Base-by-base conservation (phyloP, 2,797 vertebrate species). In the Falco berigora region DNA sequence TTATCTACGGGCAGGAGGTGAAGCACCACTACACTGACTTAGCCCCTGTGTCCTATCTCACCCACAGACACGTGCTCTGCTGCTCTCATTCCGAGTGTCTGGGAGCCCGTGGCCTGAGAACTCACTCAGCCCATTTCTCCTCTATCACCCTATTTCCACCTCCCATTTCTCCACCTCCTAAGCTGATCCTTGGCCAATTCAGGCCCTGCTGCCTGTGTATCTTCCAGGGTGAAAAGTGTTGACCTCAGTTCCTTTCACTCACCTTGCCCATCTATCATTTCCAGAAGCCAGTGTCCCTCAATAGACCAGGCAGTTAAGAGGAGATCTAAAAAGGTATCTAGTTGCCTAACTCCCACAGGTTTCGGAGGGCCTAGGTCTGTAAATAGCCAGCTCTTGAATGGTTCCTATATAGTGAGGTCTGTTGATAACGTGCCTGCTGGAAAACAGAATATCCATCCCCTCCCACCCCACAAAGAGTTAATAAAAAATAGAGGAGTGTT, bases 401-500 rank as follows among this genome's bases (percentile, higher is more conserved):
- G 27, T 52, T 92, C 34, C 44, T 62, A 9, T 32, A 74, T 30
- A 84, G 32, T 25, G 23, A 91, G 53, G 21, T 88, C 73, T 83
- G 27, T 34, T 78, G 84, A 40, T 17, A 77, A 30, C 23, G 42
- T 68, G 30, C 21, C 53, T 46, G 14, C 64, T 42, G 58, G 50
- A 80, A 82, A 87, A 63, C 9, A 75, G 58, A 84, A 23, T 34
- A 68, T 30, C 21, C 78, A 68, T 30, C 21, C 76, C 36, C 47
- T 79, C 69, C 66, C 69, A 80, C 13, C 25, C 40, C 2, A 2
- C 19, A 40, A 49, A 75, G 38, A 79, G 73, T 90, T 34, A 40
- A 56, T 52, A 24, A 71, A 69, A 90, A 61, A 77, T 44, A 85
- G 69, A 86, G 78, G 59, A 78, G 67, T 80, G 84, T 94, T 53